Evolutionary conservation across 2,888 invertebrate genomes (phyloP).

Genomic region (Unio pictorum): DNA sequence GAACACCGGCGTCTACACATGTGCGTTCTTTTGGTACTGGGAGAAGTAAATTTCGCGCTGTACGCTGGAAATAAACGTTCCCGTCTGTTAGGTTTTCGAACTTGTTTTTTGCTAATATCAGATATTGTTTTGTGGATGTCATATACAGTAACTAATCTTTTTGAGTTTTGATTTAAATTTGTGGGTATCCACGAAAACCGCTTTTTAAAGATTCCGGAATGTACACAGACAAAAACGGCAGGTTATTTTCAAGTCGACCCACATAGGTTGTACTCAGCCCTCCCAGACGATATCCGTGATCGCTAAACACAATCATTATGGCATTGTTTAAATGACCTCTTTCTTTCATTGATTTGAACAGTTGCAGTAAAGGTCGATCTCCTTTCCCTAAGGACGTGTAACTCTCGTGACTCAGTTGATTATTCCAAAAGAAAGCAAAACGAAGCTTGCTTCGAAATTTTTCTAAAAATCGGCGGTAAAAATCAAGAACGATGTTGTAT

Average conservation of each 20-base stretch:
- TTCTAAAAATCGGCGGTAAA: conserved; percentile 73
- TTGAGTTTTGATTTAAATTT: conserved; percentile 79
- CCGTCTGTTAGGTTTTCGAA: conserved; percentile 9
- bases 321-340: conserved; percentile 49
- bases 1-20: conserved; percentile 84
- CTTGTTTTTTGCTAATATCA: conserved; percentile 74
- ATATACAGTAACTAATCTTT: conserved; percentile 83
- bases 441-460: conserved; percentile 77
- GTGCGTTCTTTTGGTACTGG: conserved; percentile 81
- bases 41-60: conserved; percentile 79
- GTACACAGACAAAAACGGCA: conserved; percentile 83
- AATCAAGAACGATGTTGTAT: conserved; percentile 78
- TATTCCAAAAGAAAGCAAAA: conserved; percentile 89
- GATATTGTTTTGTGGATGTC: conserved; percentile 86
- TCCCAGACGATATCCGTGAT: conserved; percentile 79
- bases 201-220: conserved; percentile 82
- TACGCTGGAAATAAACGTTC: conserved; percentile 1
- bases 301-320: conserved; percentile 77
- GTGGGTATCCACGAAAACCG: conserved; percentile 77
- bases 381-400: conserved; percentile 84
- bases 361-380: conserved; percentile 78
- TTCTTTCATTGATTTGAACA: conserved; percentile 74
- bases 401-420: conserved; percentile 87
- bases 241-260: conserved; percentile 83
- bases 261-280: conserved; percentile 78